Percentiles rank a stretch among this genome's conserved stretches.
Evolutionary conservation across 2,113 vertebrate species (phyloP).

Genomic region (Pterocles gutturalis): DNA sequence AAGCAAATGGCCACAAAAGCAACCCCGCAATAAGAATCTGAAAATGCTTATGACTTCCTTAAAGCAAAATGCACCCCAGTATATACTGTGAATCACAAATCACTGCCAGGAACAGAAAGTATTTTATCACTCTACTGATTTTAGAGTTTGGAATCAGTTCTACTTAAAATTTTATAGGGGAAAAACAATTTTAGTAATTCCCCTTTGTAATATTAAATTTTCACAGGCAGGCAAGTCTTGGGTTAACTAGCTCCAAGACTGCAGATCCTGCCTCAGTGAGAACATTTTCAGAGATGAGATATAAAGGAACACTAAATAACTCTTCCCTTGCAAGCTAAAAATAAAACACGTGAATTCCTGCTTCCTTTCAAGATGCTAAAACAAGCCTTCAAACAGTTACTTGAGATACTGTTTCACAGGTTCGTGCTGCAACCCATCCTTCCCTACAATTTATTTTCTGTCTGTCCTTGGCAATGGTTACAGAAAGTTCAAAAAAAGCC

Average conservation of each 20-base stretch:
- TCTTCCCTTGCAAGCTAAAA: constrained; percentile 55
- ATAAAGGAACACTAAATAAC: constrained; percentile 44
- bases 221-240: neutral
- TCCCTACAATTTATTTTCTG: neutral
- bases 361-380: constrained; percentile 38
- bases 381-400: constrained; percentile 30
- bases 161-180: constrained; percentile 37
- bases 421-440: neutral
- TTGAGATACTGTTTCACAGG: neutral
- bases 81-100: neutral
- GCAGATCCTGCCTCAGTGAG: constrained; percentile 3
- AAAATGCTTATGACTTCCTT: constrained; percentile 12
- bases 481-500: neutral
- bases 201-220: constrained; percentile 32
- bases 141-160: neutral
- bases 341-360: constrained; percentile 54
- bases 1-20: constrained; percentile 20
- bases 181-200: constrained; percentile 21
- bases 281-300: constrained; percentile 23
- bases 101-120: constrained; percentile 12
- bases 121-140: constrained; percentile 38
- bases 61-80: neutral
- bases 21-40: neutral
- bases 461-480: neutral
- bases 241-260: constrained; percentile 28